Percentiles rank a stretch among this genome's conserved stretches.
Evolutionary conservation across 2,888 invertebrate species (phyloP).

Genomic region (Yponomeuta sedellus): DNA sequence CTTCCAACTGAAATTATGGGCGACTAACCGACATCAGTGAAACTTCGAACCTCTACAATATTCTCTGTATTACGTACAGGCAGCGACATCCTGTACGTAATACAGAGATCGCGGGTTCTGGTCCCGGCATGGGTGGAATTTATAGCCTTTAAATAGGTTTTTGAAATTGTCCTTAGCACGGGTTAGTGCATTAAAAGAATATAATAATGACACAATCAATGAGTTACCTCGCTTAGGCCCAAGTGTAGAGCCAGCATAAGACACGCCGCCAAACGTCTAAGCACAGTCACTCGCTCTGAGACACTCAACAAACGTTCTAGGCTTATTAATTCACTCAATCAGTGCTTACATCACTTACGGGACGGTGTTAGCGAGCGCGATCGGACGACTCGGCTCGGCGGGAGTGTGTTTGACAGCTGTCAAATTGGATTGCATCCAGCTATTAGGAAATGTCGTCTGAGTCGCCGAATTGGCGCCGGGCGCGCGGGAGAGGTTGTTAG

Average conservation of each 20-base stretch:
- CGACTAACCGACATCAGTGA: no score
- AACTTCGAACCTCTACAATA: no score
- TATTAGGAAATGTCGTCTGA: conserved; percentile 63
- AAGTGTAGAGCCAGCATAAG: not conserved
- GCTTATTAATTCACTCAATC: conserved; percentile 43
- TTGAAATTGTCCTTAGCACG: no score
- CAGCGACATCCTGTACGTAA: no score
- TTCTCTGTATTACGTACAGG: no score
- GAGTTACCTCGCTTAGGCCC: no score
- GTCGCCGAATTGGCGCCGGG: conserved; percentile 20
- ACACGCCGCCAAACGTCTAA: not conserved
- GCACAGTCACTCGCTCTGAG: not conserved
- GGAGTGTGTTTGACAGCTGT: conserved; percentile 73
- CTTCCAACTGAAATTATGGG: no score
- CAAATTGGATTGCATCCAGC: conserved; percentile 70
- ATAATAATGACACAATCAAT: no score
- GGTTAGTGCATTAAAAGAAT: no score
- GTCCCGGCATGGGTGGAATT: no score
- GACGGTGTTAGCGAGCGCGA: conserved; percentile 59
- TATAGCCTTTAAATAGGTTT: no score
- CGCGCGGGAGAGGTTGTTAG: conserved; percentile 18
- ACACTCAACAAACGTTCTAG: conserved; percentile 9
- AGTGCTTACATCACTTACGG: conserved; percentile 33
- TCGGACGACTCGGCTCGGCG: conserved; percentile 59
- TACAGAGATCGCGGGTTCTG: no score